These are phyloP conservation scores for Diuraphis noxia DNA, from an alignment of 1,140 invertebrate species.

Conservation along the genomic window DNA sequence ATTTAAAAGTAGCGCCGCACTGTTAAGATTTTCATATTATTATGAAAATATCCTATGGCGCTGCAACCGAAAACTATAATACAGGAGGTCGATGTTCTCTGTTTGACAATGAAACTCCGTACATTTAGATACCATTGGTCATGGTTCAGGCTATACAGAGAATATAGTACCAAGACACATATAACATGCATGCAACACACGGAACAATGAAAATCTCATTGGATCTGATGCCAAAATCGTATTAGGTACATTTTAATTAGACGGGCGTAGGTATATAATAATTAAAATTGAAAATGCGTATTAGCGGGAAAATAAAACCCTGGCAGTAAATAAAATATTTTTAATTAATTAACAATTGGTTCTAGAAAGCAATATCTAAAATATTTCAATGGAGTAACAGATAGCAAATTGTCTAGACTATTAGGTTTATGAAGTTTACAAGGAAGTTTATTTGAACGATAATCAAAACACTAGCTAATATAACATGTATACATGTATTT, in stretches of 20 bases:
- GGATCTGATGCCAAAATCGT: not conserved
- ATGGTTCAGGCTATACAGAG: slow-evolving; percentile 26
- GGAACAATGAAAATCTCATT: slow-evolving; percentile 5
- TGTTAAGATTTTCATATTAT: not conserved
- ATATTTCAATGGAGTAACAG: too few relatives aligned
- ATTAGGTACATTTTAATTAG: not conserved
- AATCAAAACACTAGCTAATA: not conserved
- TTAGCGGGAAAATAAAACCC: not conserved
- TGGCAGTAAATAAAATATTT: not conserved
- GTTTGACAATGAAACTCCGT: slow-evolving; percentile 18
- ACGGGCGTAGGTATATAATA: not conserved
- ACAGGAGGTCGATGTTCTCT: slow-evolving; percentile 46
- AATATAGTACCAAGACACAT: not conserved
- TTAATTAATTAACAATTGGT: not conserved
- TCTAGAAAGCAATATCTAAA: not conserved
- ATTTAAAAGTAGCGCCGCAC: not conserved
- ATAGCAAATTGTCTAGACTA: too few relatives aligned
- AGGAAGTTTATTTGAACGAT: not conserved
- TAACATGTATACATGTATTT: not conserved
- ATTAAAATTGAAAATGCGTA: not conserved
- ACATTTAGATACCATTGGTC: slow-evolving; percentile 36
- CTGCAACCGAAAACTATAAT: not conserved
- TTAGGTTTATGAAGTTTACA: not conserved
- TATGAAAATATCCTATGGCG: slow-evolving; percentile 20
- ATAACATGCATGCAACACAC: not conserved